Evolutionary conservation across 2,797 vertebrate species (phyloP).

Genomic region (Erpetoichthys calabaricus): DNA sequence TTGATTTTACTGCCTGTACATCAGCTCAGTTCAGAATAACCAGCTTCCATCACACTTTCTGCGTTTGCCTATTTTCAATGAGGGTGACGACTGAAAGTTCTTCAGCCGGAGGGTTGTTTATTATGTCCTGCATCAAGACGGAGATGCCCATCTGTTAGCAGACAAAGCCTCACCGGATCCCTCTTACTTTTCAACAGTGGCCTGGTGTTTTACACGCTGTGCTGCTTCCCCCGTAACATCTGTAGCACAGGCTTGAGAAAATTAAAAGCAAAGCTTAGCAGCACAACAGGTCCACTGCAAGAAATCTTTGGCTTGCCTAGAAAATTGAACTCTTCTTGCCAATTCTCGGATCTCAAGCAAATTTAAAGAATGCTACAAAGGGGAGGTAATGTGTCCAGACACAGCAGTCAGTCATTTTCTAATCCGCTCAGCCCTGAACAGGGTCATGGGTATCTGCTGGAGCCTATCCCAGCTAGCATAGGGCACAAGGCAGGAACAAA

Average conservation of each 20-base stretch:
- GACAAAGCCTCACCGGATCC: slow-evolving; percentile 17
- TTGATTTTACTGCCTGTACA: background rate
- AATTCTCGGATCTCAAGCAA: slow-evolving; percentile 37
- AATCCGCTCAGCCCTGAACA: too few relatives aligned
- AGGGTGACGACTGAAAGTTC: too few relatives aligned
- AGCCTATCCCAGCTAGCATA: too few relatives aligned
- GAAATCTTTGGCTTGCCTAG: slow-evolving; percentile 35
- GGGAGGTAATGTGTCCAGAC: slow-evolving; percentile 15
- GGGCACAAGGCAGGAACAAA: too few relatives aligned
- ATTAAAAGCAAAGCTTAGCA: slow-evolving; percentile 28
- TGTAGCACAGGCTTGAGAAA: slow-evolving; percentile 36
- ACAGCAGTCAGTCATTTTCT: slow-evolving; percentile 12
- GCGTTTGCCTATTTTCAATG: too few relatives aligned
- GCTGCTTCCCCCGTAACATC: slow-evolving; percentile 17
- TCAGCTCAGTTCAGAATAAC: too few relatives aligned
- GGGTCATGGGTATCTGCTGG: too few relatives aligned
- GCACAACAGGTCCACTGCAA: slow-evolving; percentile 35
- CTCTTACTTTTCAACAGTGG: slow-evolving; percentile 11
- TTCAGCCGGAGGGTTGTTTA: too few relatives aligned
- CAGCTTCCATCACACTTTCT: too few relatives aligned
- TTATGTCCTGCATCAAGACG: too few relatives aligned
- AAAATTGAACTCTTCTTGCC: slow-evolving; percentile 39
- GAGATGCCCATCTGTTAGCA: slow-evolving; percentile 24
- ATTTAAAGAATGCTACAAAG: background rate
- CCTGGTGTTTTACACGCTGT: slow-evolving; percentile 8